A percentile compares a stretch with the other conserved stretches of the same genome.
These are phyloP conservation scores for Sylvilagus bachmani DNA, from an alignment of 2,113 vertebrate species.

Conservation along the genomic window DNA sequence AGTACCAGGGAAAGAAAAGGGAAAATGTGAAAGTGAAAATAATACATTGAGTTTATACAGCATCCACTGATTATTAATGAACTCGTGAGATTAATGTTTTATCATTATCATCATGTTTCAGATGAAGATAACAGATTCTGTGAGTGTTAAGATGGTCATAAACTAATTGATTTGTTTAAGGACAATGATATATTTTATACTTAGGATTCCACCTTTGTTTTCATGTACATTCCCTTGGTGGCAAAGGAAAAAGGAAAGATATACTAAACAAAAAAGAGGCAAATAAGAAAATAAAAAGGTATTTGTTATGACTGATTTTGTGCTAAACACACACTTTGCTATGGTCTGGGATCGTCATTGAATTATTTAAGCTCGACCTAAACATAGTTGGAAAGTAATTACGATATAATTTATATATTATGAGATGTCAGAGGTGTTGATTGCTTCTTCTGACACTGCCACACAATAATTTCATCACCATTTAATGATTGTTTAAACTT, in stretches of 20 bases:
- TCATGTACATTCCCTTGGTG: neutral
- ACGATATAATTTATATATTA: neutral
- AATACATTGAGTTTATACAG: neutral
- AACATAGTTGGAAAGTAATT: neutral
- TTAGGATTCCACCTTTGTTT: neutral
- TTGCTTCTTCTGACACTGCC: neutral
- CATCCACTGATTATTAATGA: neutral
- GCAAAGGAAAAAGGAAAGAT: neutral
- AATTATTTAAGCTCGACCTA: neutral
- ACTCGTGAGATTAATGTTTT: neutral
- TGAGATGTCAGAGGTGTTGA: neutral
- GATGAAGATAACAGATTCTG: neutral
- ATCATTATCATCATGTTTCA: neutral
- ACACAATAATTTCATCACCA: neutral
- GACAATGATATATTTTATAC: neutral
- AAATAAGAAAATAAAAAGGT: neutral
- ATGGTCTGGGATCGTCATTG: neutral
- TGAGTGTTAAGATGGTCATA: neutral
- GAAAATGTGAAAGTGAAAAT: neutral
- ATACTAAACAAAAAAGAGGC: neutral
- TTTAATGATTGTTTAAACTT: neutral
- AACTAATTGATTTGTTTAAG: neutral
- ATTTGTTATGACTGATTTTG: neutral
- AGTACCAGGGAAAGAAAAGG: neutral
- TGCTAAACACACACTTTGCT: neutral